These are phyloP conservation scores for Mizuhopecten yessoensis DNA, from an alignment of 1,140 invertebrate genomes.

Conservation along the genomic window DNA sequence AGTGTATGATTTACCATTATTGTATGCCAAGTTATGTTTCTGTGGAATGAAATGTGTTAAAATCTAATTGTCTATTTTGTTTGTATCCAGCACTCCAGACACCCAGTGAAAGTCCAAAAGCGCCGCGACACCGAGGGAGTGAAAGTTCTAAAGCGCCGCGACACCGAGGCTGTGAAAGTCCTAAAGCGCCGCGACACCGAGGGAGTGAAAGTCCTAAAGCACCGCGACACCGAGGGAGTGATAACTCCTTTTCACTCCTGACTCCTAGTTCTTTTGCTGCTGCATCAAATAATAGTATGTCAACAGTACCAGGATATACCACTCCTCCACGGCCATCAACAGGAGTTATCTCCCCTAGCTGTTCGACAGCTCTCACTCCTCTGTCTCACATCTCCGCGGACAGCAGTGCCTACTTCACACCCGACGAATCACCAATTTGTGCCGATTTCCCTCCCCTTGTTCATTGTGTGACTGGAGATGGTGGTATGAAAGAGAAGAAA, in stretches of 20 bases:
- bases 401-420: slow-evolving; percentile 17
- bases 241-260: not conserved
- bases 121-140: not conserved
- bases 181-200: not conserved
- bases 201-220: not conserved
- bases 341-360: not conserved
- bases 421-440: not conserved
- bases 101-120: not conserved
- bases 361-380: not conserved
- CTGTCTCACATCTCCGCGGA: not conserved
- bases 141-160: not conserved
- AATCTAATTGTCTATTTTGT: not conserved
- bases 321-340: not conserved
- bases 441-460: not conserved
- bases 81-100: not conserved
- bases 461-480: not conserved
- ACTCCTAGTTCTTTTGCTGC: not conserved
- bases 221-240: not conserved
- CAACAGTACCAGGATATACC: not conserved
- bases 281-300: not conserved
- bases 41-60: no score
- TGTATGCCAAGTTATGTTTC: no score
- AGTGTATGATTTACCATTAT: no score
- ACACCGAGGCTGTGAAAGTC: not conserved
- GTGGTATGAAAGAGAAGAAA: not conserved